A percentile compares a stretch with the other conserved stretches of the same genome.
Evolutionary conservation across 1,140 invertebrate genomes (phyloP).

Genomic region (Eriosoma lanigerum): DNA sequence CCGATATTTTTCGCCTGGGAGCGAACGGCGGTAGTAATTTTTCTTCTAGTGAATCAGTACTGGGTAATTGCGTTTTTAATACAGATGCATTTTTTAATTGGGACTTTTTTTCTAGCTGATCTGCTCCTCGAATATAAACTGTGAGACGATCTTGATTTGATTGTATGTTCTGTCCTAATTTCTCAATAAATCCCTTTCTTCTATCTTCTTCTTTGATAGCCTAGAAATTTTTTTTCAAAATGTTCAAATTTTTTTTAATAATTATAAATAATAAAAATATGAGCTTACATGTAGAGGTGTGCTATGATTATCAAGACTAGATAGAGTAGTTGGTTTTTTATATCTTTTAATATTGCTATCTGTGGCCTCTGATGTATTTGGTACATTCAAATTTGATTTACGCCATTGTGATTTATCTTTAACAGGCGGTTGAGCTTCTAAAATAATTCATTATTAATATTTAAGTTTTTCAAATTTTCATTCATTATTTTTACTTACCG

Average conservation of each 20-base stretch:
- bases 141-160: slow-evolving; percentile 61
- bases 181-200: slow-evolving; percentile 61
- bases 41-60: slow-evolving; percentile 54
- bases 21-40: slow-evolving; percentile 58
- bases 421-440: slow-evolving; percentile 66
- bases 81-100: slow-evolving; percentile 39
- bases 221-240: slow-evolving; percentile 55
- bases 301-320: slow-evolving; percentile 44
- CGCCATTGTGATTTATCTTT: slow-evolving; percentile 78
- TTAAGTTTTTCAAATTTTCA: background rate
- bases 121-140: slow-evolving; percentile 66
- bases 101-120: slow-evolving; percentile 50
- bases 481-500: slow-evolving; percentile 61
- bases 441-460: slow-evolving; percentile 54
- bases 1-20: slow-evolving; percentile 56
- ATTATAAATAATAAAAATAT: slow-evolving; percentile 1
- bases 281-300: slow-evolving; percentile 42
- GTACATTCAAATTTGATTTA: slow-evolving; percentile 70
- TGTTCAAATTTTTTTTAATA: too few relatives aligned
- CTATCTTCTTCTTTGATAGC: slow-evolving; percentile 64
- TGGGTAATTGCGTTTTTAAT: slow-evolving; percentile 14
- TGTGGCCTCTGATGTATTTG: slow-evolving; percentile 64
- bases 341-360: background rate
- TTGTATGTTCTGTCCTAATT: slow-evolving; percentile 59
- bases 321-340: slow-evolving; percentile 9